A percentile compares a stretch with the other conserved stretches of the same genome.
These are phyloP conservation scores for Aporrectodea caliginosa DNA, from an alignment of 1,140 invertebrate species.

Conservation along the genomic window DNA sequence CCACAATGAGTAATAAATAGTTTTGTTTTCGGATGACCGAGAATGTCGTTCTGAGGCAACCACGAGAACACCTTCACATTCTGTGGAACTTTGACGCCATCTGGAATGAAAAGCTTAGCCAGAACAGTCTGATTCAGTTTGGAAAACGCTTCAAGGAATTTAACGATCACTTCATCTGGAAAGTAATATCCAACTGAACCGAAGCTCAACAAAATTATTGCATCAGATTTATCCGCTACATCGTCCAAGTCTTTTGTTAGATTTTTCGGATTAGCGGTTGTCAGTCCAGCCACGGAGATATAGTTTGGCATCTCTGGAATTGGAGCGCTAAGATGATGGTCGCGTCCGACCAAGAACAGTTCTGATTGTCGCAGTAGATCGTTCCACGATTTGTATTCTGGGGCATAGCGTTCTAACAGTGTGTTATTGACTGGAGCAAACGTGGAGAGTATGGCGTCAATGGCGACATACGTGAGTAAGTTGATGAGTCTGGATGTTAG, in stretches of 20 bases:
- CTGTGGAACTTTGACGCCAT: slow-evolving; percentile 59
- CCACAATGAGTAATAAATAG: slow-evolving; percentile 72
- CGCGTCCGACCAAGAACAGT: background rate
- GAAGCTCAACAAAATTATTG: slow-evolving; percentile 13
- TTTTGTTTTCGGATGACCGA: slow-evolving; percentile 59
- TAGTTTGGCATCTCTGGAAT: background rate
- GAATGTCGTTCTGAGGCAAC: slow-evolving; percentile 76
- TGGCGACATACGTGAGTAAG: too few relatives aligned
- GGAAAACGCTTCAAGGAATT: slow-evolving; percentile 54
- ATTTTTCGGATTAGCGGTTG: background rate
- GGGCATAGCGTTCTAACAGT: background rate
- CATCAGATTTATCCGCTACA: background rate
- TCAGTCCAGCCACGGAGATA: background rate
- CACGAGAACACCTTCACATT: slow-evolving; percentile 71
- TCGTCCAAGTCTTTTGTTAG: background rate
- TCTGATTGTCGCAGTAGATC: background rate
- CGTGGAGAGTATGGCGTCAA: background rate
- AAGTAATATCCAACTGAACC: slow-evolving; percentile 16
- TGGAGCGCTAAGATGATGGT: background rate
- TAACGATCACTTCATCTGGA: slow-evolving; percentile 34
- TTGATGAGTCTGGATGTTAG: too few relatives aligned
- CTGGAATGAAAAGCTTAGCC: slow-evolving; percentile 59
- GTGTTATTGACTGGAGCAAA: background rate
- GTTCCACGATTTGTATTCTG: background rate
- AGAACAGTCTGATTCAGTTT: slow-evolving; percentile 58